These are phyloP conservation scores for Metacarcinus magister DNA, from an alignment of 2,888 invertebrate species.

Conservation along the genomic window DNA sequence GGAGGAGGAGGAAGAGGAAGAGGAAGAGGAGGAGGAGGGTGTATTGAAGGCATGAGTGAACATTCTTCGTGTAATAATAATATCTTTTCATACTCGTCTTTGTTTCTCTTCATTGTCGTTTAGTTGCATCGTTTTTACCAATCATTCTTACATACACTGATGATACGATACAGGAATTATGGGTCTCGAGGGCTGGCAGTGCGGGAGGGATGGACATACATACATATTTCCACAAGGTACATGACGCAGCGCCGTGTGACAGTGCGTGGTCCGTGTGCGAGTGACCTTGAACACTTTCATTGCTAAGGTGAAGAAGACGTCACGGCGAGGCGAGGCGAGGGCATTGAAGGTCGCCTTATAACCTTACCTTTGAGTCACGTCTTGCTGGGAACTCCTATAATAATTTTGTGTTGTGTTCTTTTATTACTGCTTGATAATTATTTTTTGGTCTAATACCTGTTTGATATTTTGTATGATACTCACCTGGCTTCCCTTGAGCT, in stretches of 20 bases:
- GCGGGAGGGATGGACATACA: too few species aligned
- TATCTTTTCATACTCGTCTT: not conserved
- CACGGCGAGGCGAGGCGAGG: constrained; percentile 6
- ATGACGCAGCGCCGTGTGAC: not conserved
- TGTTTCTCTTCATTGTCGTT: not conserved
- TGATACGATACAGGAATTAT: too few species aligned
- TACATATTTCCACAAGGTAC: not conserved
- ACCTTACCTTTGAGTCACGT: not conserved
- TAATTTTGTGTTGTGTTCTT: too few species aligned
- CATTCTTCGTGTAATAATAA: not conserved
- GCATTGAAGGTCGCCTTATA: not conserved
- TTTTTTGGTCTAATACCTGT: too few species aligned
- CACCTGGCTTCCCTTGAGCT: too few species aligned
- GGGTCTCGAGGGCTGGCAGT: too few species aligned
- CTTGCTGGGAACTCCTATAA: not conserved
- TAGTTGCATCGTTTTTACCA: not conserved
- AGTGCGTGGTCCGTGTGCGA: not conserved
- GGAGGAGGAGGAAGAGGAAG: not conserved
- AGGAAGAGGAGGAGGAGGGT: not conserved
- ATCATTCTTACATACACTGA: not conserved
- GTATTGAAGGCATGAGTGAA: not conserved
- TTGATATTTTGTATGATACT: too few species aligned
- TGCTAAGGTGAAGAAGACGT: not conserved
- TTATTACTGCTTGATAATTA: too few species aligned
- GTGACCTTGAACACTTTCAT: constrained; percentile 28